Percentiles rank a stretch among this genome's conserved stretches.
Evolutionary conservation across 2,113 vertebrate genomes (phyloP).

Genomic region (Octodon degus): DNA sequence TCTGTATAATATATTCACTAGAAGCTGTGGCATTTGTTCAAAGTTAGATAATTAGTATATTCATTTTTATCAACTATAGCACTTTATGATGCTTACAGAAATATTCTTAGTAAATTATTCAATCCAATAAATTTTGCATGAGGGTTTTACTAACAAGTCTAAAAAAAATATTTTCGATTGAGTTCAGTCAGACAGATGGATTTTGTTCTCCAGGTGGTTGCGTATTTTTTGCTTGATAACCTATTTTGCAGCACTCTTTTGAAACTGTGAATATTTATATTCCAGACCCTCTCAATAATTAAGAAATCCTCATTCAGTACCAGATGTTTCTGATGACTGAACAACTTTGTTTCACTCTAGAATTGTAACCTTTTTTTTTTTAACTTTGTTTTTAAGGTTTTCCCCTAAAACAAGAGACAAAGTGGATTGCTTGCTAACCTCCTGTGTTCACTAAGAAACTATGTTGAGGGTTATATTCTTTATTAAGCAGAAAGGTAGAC

Average conservation of each 20-base stretch:
- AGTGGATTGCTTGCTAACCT: slow-evolving; percentile 57
- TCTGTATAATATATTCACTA: slow-evolving; percentile 58
- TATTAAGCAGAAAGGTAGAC: slow-evolving; percentile 65
- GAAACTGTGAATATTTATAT: slow-evolving; percentile 79
- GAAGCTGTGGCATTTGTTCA: slow-evolving; percentile 54
- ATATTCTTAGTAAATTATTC: slow-evolving; percentile 81
- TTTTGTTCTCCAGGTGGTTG: slow-evolving; percentile 76
- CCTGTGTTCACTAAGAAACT: slow-evolving; percentile 57
- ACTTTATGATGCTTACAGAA: slow-evolving; percentile 81
- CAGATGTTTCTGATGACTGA: slow-evolving; percentile 72
- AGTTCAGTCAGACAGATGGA: slow-evolving; percentile 77
- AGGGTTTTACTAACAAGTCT: slow-evolving; percentile 80
- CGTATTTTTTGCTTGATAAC: slow-evolving; percentile 73
- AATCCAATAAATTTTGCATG: slow-evolving; percentile 80
- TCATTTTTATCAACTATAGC: slow-evolving; percentile 76
- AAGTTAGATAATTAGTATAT: slow-evolving; percentile 71
- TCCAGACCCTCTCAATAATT: slow-evolving; percentile 74
- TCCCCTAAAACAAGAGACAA: slow-evolving; percentile 49
- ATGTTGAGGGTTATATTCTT: slow-evolving; percentile 62
- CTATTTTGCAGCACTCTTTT: slow-evolving; percentile 70
- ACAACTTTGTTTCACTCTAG: slow-evolving; percentile 70
- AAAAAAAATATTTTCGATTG: slow-evolving; percentile 80
- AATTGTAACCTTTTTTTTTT: slow-evolving; percentile 29
- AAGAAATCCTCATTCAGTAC: slow-evolving; percentile 70
- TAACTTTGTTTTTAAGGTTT: slow-evolving; percentile 68